Percentiles rank a stretch among this genome's conserved stretches.
Conservation (phyloP, 2,113 vertebrate genomes). For the Coptodon rendalli region DNA sequence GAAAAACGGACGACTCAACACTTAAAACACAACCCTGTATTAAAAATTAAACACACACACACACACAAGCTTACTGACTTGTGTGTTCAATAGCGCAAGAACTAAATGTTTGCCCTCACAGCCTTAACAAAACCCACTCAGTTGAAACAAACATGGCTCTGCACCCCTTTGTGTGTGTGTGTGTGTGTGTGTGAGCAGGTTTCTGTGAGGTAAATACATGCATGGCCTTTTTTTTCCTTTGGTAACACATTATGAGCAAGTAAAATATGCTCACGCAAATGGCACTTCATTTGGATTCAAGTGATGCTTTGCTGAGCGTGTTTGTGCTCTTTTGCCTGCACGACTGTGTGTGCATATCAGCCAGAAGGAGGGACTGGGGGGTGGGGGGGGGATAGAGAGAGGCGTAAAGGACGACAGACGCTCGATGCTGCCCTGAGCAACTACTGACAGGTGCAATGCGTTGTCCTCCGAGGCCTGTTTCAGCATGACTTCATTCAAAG, state of each 20-base stretch:
- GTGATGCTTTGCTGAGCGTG: conserved; percentile 19
- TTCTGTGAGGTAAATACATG: not conserved
- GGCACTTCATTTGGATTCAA: conserved; percentile 18
- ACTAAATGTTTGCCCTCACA: conserved; percentile 32
- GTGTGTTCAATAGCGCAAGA: not conserved
- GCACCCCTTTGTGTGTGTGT: not conserved
- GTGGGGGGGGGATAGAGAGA: not conserved
- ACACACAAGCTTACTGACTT: conserved; percentile 5
- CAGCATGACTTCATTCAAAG: conserved; percentile 37
- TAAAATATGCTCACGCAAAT: conserved; percentile 38
- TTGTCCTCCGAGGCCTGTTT: conserved; percentile 35
- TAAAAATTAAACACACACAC: not conserved
- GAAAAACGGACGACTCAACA: conserved; percentile 14
- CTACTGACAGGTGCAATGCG: conserved; percentile 57
- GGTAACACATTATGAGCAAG: conserved; percentile 9
- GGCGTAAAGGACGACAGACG: conserved; percentile 26
- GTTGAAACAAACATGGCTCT: conserved; percentile 17
- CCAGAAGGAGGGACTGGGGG: not conserved
- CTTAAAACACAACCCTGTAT: not conserved
- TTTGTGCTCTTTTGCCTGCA: conserved; percentile 2
- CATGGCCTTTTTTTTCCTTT: not conserved
- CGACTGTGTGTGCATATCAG: not conserved
- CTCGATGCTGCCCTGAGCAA: conserved; percentile 41
- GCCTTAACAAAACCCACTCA: conserved; percentile 27
- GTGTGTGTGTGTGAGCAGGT: not conserved